Evolutionary conservation across 2,888 invertebrate species (phyloP).

Genomic region (Bhutanitis thaidina): DNA sequence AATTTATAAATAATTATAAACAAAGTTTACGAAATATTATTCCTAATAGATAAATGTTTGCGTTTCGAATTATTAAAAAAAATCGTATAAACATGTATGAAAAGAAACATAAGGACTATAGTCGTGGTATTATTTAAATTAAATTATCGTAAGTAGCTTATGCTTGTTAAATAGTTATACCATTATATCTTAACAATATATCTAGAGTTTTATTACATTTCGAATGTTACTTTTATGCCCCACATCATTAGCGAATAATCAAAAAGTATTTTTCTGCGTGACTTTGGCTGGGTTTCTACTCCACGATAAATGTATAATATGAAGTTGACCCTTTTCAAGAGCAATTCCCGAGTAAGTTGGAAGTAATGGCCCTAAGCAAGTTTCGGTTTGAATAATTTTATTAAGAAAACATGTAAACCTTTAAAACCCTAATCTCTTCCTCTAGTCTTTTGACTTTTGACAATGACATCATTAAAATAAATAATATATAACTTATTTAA

Average conservation of each 20-base stretch:
- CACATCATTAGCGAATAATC: slow-evolving; percentile 34
- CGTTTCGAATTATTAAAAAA: no score
- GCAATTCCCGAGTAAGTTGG: slow-evolving; percentile 28
- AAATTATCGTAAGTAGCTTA: background rate
- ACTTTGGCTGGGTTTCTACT: slow-evolving; percentile 9
- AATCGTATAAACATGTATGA: no score
- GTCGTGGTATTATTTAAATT: no score
- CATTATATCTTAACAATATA: slow-evolving; percentile 5
- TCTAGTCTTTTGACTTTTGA: no score
- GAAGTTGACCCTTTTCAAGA: slow-evolving; percentile 38
- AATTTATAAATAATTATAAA: no score
- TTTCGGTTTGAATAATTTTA: background rate
- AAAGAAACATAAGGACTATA: no score
- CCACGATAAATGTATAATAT: slow-evolving; percentile 25
- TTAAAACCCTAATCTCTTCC: no score
- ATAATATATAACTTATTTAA: no score
- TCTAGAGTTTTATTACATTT: slow-evolving; percentile 12
- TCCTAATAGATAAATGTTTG: no score
- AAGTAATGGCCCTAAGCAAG: background rate
- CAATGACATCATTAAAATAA: no score
- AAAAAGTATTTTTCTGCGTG: slow-evolving; percentile 28
- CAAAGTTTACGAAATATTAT: no score
- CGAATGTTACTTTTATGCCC: slow-evolving; percentile 16
- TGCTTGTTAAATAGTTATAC: slow-evolving; percentile 1
- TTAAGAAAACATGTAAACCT: background rate